Conservation (phyloP, 2,797 vertebrate genomes). For the Cirrhinus molitorella region DNA sequence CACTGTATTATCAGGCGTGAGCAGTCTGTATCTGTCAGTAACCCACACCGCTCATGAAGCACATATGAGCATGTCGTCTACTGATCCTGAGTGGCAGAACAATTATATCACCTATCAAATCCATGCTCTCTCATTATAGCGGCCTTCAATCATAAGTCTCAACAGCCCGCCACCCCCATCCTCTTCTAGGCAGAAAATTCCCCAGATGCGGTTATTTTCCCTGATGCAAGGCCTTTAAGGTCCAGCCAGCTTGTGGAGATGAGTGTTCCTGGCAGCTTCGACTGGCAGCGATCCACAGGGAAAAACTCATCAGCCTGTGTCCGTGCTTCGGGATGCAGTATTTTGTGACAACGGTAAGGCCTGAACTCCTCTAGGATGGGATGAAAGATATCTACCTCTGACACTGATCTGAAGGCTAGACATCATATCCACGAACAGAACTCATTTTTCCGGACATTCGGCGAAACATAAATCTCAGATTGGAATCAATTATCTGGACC, state of each 20-base stretch:
- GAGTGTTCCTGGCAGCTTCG: slow-evolving; percentile 28
- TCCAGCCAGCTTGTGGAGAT: slow-evolving; percentile 41
- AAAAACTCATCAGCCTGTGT: slow-evolving; percentile 57
- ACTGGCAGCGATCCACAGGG: slow-evolving; percentile 51
- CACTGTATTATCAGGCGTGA: slow-evolving; percentile 20
- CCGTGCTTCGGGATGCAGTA: slow-evolving; percentile 19
- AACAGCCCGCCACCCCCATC: not conserved
- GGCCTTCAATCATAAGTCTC: slow-evolving; percentile 34
- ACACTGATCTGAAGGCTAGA: slow-evolving; percentile 38
- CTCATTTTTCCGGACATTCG: slow-evolving; percentile 37
- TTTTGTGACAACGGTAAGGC: not conserved
- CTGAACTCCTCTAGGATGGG: slow-evolving; percentile 25
- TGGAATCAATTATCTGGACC: slow-evolving; percentile 58
- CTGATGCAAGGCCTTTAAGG: slow-evolving; percentile 16
- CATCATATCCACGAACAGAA: not conserved
- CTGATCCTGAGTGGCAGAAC: slow-evolving; percentile 54
- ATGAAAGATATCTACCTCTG: slow-evolving; percentile 47
- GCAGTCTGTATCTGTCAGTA: slow-evolving; percentile 40
- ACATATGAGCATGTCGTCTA: slow-evolving; percentile 30
- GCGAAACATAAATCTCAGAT: slow-evolving; percentile 57
- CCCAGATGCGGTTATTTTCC: slow-evolving; percentile 22
- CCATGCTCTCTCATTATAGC: slow-evolving; percentile 41
- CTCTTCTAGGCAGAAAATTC: slow-evolving; percentile 9
- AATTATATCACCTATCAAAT: slow-evolving; percentile 52
- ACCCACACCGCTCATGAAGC: slow-evolving; percentile 13